Conservation (phyloP, 2,888 invertebrate genomes). For the Anoplius nigerrimus region DNA sequence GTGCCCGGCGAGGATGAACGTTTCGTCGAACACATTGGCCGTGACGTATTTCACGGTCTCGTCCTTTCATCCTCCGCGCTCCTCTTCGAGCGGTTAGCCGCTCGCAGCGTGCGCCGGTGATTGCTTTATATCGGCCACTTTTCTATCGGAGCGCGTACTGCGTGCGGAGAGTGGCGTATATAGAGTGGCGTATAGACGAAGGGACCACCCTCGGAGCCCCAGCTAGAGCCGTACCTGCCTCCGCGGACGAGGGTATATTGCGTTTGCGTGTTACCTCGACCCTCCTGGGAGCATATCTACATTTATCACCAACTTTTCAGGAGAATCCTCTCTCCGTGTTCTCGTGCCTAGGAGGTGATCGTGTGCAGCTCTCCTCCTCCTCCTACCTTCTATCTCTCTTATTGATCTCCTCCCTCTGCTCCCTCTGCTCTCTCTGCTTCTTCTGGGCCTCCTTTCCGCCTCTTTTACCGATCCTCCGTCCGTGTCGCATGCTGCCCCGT, state of each 20-base stretch:
- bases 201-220: constrained; percentile 8
- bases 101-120: too few species aligned
- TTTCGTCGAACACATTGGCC: too few species aligned
- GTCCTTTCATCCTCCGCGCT: too few species aligned
- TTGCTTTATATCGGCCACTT: too few species aligned
- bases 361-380: constrained; percentile 36
- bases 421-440: constrained; percentile 7
- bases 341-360: constrained; percentile 47
- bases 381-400: background rate
- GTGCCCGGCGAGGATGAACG: too few species aligned
- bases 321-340: constrained; percentile 33
- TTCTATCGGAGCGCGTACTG: background rate
- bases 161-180: background rate
- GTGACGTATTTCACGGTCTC: too few species aligned
- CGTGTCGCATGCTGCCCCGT: too few species aligned
- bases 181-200: too few species aligned
- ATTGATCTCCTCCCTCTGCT: background rate
- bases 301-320: constrained; percentile 61
- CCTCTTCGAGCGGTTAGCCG: too few species aligned
- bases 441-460: too few species aligned
- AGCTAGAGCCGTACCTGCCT: constrained; percentile 17
- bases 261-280: constrained; percentile 59
- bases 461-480: background rate
- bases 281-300: constrained; percentile 51
- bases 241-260: constrained; percentile 45